phyloP scores from a whole-genome alignment of 2,113 vertebrate species.

The Cyprinodon tularosa region DNA sequence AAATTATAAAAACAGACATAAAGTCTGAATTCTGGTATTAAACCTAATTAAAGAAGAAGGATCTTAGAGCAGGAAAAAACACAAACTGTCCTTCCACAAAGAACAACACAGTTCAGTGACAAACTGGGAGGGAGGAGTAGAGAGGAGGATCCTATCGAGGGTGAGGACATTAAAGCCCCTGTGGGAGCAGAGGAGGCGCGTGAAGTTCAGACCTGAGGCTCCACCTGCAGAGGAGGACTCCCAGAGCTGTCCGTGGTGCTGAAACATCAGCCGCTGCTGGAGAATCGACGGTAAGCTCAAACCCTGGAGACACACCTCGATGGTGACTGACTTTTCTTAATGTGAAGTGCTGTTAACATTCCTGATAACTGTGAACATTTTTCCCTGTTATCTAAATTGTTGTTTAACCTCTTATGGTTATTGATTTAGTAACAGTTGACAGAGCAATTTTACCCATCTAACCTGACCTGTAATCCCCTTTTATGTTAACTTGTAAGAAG shows the following conservation, averaged over 20 bases:
- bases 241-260: conserved; percentile 53
- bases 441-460: not conserved
- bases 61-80: not conserved
- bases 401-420: not conserved
- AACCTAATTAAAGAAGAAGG: too few species aligned
- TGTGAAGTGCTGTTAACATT: not conserved
- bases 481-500: not conserved
- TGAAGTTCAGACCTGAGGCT: conserved; percentile 40
- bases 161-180: conserved; percentile 51
- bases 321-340: not conserved
- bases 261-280: conserved; percentile 27
- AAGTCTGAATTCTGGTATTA: too few species aligned
- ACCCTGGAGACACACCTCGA: not conserved
- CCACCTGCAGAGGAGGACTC: not conserved
- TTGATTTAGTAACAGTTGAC: not conserved
- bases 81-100: conserved; percentile 1
- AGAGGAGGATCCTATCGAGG: conserved; percentile 44
- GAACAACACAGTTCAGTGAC: not conserved
- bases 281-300: not conserved
- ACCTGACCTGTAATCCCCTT: too few species aligned
- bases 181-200: conserved; percentile 26
- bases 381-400: not conserved
- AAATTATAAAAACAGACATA: too few species aligned
- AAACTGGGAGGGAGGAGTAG: conserved; percentile 5
- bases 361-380: not conserved